A percentile compares a stretch with the other conserved stretches of the same genome.
Conservation (phyloP, 2,888 invertebrate genomes). For the Dicranocentrus wangi region DNA sequence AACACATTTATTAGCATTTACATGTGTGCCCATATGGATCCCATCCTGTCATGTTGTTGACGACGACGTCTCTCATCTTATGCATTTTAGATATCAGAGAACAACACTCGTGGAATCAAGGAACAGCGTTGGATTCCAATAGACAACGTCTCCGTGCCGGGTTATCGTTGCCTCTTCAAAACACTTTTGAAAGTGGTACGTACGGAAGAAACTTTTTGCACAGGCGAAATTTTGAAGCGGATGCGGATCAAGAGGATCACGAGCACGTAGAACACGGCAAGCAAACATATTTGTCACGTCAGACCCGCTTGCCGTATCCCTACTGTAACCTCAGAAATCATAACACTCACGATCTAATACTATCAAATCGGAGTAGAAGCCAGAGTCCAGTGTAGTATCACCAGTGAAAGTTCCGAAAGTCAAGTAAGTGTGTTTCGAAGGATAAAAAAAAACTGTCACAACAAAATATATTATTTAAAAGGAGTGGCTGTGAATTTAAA, state of each 20-base stretch:
- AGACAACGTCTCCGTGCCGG: slow-evolving; percentile 25
- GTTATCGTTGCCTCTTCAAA: not conserved
- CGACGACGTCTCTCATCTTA: too few species aligned
- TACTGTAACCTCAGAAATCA: not conserved
- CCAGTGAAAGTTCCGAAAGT: slow-evolving; percentile 70
- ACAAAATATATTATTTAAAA: not conserved
- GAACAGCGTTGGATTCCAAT: not conserved
- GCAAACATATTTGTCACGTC: slow-evolving; percentile 4
- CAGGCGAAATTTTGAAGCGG: not conserved
- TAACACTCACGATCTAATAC: slow-evolving; percentile 12
- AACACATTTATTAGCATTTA: not conserved
- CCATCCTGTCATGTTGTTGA: not conserved
- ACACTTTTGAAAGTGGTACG: not conserved
- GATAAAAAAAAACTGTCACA: too few species aligned
- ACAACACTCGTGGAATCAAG: too few species aligned
- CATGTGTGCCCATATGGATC: not conserved
- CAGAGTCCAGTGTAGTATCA: slow-evolving; percentile 57
- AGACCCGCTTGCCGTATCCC: slow-evolving; percentile 15
- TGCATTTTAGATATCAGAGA: not conserved
- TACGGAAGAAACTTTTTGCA: not conserved
- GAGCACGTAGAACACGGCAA: not conserved
- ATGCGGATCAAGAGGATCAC: slow-evolving; percentile 10
- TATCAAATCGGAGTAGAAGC: slow-evolving; percentile 24
- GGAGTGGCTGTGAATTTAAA: slow-evolving; percentile 53
- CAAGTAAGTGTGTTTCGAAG: slow-evolving; percentile 54